Percentiles rank a stretch among this genome's conserved stretches.
Conservation (phyloP, 1,140 invertebrate genomes). For the Heliconius congener region DNA sequence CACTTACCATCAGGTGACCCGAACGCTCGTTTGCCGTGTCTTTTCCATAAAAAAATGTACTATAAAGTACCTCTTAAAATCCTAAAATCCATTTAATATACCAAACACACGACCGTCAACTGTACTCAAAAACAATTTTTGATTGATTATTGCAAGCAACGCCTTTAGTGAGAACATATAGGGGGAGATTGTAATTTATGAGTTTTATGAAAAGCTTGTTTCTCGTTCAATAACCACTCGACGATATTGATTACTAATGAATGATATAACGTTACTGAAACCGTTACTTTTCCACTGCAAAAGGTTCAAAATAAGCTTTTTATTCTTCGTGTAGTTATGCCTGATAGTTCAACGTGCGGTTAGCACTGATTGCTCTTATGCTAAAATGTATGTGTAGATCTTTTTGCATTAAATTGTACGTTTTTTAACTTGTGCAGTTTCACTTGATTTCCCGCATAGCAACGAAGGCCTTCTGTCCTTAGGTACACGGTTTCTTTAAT, state of each 20-base stretch:
- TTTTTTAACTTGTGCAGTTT: no score
- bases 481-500: no score
- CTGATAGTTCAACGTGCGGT: neutral
- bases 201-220: conserved; percentile 20
- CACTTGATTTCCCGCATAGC: no score
- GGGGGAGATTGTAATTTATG: conserved; percentile 39
- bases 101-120: neutral
- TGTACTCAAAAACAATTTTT: conserved; percentile 36
- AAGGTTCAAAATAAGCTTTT: neutral
- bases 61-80: neutral
- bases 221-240: conserved; percentile 7
- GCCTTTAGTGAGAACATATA: conserved; percentile 38
- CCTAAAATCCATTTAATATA: neutral
- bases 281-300: neutral
- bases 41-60: no score
- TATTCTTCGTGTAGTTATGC: neutral
- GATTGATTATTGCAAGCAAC: conserved; percentile 45
- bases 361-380: neutral
- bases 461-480: no score
- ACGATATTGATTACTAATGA: neutral
- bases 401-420: neutral
- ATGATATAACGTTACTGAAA: neutral
- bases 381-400: neutral
- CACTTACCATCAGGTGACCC: no score
- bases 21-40: no score